A percentile compares a stretch with the other conserved stretches of the same genome.
Evolutionary conservation across 2,113 vertebrate species (phyloP).

Genomic region (Dasyprocta punctata): DNA sequence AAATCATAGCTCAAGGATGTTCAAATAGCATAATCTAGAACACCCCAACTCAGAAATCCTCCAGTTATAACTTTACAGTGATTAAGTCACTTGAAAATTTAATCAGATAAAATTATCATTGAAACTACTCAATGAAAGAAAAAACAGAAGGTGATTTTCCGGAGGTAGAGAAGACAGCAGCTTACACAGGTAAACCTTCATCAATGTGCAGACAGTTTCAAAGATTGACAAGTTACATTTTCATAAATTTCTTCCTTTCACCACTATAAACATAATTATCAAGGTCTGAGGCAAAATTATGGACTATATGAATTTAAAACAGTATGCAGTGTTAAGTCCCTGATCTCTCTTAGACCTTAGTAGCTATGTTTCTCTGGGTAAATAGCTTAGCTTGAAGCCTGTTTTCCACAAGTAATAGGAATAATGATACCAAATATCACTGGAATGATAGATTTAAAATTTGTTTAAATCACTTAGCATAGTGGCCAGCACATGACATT

Average conservation of each 20-base stretch:
- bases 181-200: not conserved
- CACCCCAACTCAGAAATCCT: not conserved
- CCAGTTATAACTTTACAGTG: not conserved
- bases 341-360: not conserved
- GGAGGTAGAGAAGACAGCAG: not conserved
- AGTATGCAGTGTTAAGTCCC: not conserved
- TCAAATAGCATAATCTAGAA: not conserved
- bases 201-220: not conserved
- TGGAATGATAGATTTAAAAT: not conserved
- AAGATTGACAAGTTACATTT: not conserved
- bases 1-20: not conserved
- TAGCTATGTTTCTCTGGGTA: not conserved
- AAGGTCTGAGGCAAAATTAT: not conserved
- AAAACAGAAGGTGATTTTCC: not conserved
- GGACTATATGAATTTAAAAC: not conserved
- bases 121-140: not conserved
- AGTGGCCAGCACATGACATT: not conserved
- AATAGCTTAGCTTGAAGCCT: not conserved
- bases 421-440: not conserved
- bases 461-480: not conserved
- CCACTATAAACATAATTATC: not conserved
- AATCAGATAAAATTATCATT: not conserved
- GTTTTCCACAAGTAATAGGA: not conserved
- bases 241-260: not conserved
- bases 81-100: not conserved